Evolutionary conservation across 2,113 vertebrate species (phyloP).

Genomic region (Coptodon rendalli): DNA sequence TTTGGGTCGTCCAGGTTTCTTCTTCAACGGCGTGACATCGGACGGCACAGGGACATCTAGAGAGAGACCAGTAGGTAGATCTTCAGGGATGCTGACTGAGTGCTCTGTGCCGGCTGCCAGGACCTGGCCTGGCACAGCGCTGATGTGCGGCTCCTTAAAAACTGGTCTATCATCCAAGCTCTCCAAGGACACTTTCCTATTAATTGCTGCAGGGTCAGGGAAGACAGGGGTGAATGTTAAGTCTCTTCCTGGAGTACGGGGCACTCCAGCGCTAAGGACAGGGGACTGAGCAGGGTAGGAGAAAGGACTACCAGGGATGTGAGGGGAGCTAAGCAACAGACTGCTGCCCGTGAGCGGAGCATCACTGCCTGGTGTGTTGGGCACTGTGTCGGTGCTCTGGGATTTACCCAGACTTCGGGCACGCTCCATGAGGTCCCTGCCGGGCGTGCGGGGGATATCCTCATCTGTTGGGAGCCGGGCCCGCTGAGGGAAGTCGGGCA

Average conservation of each 20-base stretch:
- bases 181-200: slow-evolving; percentile 81
- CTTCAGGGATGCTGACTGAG: slow-evolving; percentile 58
- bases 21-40: slow-evolving; percentile 72
- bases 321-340: slow-evolving; percentile 85
- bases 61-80: slow-evolving; percentile 54
- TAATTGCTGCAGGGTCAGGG: slow-evolving; percentile 79
- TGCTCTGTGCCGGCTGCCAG: slow-evolving; percentile 56
- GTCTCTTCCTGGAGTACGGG: slow-evolving; percentile 93
- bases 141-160: slow-evolving; percentile 81
- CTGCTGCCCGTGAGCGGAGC: slow-evolving; percentile 83
- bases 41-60: slow-evolving; percentile 71
- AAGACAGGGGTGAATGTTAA: slow-evolving; percentile 91
- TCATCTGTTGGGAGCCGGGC: slow-evolving; percentile 79
- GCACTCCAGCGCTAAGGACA: slow-evolving; percentile 83
- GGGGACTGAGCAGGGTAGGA: slow-evolving; percentile 93
- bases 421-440: slow-evolving; percentile 80
- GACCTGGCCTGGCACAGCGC: slow-evolving; percentile 66
- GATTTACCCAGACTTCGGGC: slow-evolving; percentile 79
- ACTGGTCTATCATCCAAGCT: slow-evolving; percentile 76
- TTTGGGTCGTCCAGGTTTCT: slow-evolving; percentile 82
- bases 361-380: slow-evolving; percentile 85
- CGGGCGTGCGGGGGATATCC: slow-evolving; percentile 87
- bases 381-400: slow-evolving; percentile 86
- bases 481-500: slow-evolving; percentile 54
- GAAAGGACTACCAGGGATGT: slow-evolving; percentile 90